Conservation (phyloP, 1,140 invertebrate genomes). For the Fopius arisanus region DNA sequence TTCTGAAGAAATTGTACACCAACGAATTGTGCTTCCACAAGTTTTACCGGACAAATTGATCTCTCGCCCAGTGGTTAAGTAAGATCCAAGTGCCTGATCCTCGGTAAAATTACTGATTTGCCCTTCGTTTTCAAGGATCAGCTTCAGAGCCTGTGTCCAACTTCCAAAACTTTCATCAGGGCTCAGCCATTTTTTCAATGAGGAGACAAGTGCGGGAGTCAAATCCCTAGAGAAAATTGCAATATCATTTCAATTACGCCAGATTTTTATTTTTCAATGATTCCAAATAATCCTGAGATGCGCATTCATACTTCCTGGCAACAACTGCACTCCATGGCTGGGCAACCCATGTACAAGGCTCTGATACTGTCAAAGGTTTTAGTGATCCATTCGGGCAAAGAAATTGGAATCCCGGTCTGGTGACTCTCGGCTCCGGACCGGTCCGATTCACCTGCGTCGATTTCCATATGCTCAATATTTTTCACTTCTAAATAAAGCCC, state of each 20-base stretch:
- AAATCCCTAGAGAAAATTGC: not conserved
- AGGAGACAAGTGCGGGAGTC: not conserved
- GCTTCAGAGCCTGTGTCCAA: constrained; percentile 38
- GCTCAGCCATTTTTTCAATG: not conserved
- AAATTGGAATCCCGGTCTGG: constrained; percentile 58
- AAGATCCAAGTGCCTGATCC: constrained; percentile 23
- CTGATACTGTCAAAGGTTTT: constrained; percentile 48
- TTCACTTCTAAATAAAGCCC: too few relatives aligned
- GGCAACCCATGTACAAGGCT: constrained; percentile 68
- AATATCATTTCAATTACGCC: not conserved
- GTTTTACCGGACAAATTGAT: constrained; percentile 43
- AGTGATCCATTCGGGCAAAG: constrained; percentile 76
- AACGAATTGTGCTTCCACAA: constrained; percentile 64
- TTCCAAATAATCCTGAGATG: too few relatives aligned
- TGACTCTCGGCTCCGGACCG: not conserved
- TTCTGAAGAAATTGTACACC: constrained; percentile 67
- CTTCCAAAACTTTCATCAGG: not conserved
- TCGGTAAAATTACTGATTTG: constrained; percentile 4
- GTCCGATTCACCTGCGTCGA: constrained; percentile 2
- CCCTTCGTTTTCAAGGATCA: constrained; percentile 35
- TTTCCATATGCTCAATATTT: too few relatives aligned
- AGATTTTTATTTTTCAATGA: too few relatives aligned
- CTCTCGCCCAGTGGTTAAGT: constrained; percentile 50
- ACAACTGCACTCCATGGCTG: constrained; percentile 69
- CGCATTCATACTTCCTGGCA: constrained; percentile 58